Evolutionary conservation across 2,797 vertebrate species (phyloP).

Genomic region (Protosalanx chinensis): DNA sequence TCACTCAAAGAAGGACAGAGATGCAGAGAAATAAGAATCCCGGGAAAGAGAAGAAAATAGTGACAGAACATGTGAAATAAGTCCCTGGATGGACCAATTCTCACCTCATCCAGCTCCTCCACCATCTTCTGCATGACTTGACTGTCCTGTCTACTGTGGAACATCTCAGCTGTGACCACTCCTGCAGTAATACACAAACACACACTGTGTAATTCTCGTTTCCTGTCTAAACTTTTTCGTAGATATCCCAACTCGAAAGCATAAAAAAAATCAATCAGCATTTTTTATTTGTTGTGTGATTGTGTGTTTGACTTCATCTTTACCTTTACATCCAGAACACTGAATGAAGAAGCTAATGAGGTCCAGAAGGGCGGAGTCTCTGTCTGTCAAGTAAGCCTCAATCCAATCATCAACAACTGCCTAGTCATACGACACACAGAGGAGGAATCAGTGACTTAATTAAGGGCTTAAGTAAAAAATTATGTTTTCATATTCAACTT

Average conservation of each 20-base stretch:
- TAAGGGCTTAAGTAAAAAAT: background rate
- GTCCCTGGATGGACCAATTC: background rate
- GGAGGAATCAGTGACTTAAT: background rate
- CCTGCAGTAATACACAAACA: constrained; percentile 60
- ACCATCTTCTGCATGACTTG: constrained; percentile 86
- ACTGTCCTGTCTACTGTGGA: constrained; percentile 77
- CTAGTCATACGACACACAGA: constrained; percentile 60
- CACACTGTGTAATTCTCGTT: too few species aligned
- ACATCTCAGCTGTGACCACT: constrained; percentile 91
- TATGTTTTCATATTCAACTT: background rate
- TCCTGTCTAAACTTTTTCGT: too few species aligned
- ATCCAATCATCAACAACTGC: constrained; percentile 89
- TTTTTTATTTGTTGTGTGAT: background rate
- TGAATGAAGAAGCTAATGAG: constrained; percentile 95
- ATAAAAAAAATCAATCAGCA: background rate
- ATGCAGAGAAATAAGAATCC: background rate
- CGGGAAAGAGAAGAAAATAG: background rate
- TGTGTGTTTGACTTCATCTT: constrained; percentile 27
- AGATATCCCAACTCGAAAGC: too few species aligned
- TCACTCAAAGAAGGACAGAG: background rate
- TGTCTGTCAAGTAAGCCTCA: constrained; percentile 80
- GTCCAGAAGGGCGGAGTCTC: constrained; percentile 87
- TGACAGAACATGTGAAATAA: background rate
- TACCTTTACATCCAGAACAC: constrained; percentile 91
- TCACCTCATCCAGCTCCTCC: constrained; percentile 86